These are phyloP conservation scores for Oncorhynchus nerka DNA, from an alignment of 2,113 vertebrate genomes.

Conservation along the genomic window DNA sequence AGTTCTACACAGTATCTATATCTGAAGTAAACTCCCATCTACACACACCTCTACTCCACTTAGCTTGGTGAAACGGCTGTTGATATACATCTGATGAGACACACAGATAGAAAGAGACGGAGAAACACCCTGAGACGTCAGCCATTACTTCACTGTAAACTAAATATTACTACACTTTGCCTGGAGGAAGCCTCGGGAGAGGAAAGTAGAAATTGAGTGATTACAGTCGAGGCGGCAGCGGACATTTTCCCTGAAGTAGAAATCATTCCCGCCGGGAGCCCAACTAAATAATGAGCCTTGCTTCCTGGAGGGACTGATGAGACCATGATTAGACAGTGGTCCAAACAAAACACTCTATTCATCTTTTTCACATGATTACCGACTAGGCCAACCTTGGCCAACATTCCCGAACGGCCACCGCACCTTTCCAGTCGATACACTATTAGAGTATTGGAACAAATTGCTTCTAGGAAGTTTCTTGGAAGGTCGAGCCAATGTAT, in stretches of 20 bases:
- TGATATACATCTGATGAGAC: not conserved
- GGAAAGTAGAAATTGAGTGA: conserved; percentile 17
- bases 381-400: not conserved
- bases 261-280: conserved; percentile 5
- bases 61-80: not conserved
- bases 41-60: not conserved
- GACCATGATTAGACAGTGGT: conserved; percentile 13
- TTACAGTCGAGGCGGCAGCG: not conserved
- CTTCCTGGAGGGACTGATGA: conserved; percentile 2
- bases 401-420: too few relatives aligned
- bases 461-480: conserved; percentile 22
- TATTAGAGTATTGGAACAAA: too few relatives aligned
- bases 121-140: not conserved
- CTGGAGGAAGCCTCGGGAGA: not conserved
- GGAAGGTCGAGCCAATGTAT: conserved; percentile 31
- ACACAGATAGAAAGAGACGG: conserved; percentile 2
- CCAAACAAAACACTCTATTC: not conserved
- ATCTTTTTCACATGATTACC: not conserved
- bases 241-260: conserved; percentile 5
- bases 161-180: not conserved
- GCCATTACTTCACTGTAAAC: not conserved
- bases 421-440: too few relatives aligned
- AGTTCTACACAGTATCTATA: not conserved
- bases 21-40: not conserved
- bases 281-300: conserved; percentile 15